phyloP scores from a whole-genome alignment of 2,888 invertebrate genomes.

The Acanthoscelides obtectus region DNA sequence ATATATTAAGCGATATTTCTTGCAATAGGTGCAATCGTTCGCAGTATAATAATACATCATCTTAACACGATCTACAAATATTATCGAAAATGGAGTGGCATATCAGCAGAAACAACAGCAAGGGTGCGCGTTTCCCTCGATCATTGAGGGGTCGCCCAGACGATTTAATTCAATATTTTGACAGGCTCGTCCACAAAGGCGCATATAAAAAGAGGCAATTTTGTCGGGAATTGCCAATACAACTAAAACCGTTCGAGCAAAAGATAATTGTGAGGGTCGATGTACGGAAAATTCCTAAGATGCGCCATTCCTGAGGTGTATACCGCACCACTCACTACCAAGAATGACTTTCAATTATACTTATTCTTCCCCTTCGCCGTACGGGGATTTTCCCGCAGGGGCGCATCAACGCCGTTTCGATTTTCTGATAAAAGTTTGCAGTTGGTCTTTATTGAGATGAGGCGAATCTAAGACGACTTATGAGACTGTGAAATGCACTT shows the following conservation, averaged over 20 bases:
- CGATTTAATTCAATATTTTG: neutral
- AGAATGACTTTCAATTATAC: constrained; percentile 28
- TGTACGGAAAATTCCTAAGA: neutral
- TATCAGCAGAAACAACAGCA: neutral
- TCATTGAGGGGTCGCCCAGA: neutral
- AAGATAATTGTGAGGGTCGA: neutral
- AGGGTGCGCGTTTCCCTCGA: neutral
- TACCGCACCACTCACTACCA: constrained; percentile 11
- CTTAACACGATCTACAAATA: neutral
- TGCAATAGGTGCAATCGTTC: too few species aligned
- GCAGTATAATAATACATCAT: neutral
- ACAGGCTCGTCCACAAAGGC: neutral
- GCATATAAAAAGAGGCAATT: neutral
- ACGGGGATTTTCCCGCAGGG: constrained; percentile 19
- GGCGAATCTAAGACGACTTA: too few species aligned
- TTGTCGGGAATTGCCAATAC: neutral
- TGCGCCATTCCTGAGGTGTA: constrained; percentile 1
- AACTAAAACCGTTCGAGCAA: neutral
- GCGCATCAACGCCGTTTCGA: constrained; percentile 13
- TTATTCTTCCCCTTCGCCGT: constrained; percentile 26
- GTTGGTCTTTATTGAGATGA: too few species aligned
- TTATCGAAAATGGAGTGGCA: neutral
- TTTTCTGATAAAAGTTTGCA: neutral
- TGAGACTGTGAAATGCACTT: too few species aligned
- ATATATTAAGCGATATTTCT: too few species aligned